Percentiles rank a stretch among this genome's conserved stretches.
Evolutionary conservation across 2,888 invertebrate genomes (phyloP).

Genomic region (Spialia ferax): DNA sequence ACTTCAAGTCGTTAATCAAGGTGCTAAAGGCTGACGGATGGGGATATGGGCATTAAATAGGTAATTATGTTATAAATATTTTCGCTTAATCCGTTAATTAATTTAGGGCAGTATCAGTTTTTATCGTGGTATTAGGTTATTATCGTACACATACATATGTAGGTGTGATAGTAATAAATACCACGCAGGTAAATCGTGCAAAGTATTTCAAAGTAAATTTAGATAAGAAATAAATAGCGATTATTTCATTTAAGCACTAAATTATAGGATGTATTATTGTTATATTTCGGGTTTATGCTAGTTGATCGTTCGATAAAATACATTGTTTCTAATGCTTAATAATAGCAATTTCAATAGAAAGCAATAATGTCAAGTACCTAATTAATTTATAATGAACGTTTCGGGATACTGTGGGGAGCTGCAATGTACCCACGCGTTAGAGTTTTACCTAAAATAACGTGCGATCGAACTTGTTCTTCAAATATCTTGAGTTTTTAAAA

Average conservation of each 20-base stretch:
- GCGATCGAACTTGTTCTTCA: too few species aligned
- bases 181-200: constrained; percentile 22
- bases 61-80: constrained; percentile 27
- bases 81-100: constrained; percentile 41
- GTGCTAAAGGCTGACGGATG: constrained; percentile 14
- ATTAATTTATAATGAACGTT: too few species aligned
- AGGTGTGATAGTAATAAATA: constrained; percentile 26
- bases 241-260: constrained; percentile 2
- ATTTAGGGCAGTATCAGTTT: constrained; percentile 37
- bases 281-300: background rate
- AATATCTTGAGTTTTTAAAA: too few species aligned
- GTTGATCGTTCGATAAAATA: background rate
- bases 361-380: too few species aligned
- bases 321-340: background rate
- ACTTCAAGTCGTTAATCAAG: constrained; percentile 36
- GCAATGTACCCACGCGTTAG: too few species aligned
- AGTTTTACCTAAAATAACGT: too few species aligned
- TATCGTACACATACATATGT: constrained; percentile 38
- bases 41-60: constrained; percentile 11
- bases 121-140: constrained; percentile 37
- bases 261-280: background rate
- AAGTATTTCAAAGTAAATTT: constrained; percentile 12
- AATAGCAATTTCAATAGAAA: background rate
- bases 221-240: constrained; percentile 4
- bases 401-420: too few species aligned